Conservation (phyloP, 2,797 vertebrate genomes). For the Xyrichtys novacula region DNA sequence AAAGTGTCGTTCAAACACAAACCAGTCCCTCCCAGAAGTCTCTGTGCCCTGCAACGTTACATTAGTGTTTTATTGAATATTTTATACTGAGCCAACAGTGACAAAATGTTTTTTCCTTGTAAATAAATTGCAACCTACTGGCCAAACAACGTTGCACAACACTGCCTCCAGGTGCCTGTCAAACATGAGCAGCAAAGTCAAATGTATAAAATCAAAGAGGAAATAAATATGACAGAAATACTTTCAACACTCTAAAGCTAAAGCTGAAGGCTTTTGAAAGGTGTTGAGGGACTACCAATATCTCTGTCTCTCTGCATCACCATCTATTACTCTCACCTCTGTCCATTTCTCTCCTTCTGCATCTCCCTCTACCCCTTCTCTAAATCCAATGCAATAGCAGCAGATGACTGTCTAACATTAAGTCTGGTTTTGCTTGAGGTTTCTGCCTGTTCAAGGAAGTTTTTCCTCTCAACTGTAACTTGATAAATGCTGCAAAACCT, state of each 20-base stretch:
- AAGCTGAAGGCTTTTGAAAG: background rate
- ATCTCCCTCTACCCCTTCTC: too few species aligned
- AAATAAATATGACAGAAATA: background rate
- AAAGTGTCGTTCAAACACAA: background rate
- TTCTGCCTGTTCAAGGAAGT: too few species aligned
- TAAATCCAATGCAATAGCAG: too few species aligned
- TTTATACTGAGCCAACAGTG: slow-evolving; percentile 1
- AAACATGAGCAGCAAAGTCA: slow-evolving; percentile 1
- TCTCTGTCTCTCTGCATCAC: too few species aligned
- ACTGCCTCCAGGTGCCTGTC: slow-evolving; percentile 29
- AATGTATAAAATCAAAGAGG: background rate
- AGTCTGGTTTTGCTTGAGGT: too few species aligned
- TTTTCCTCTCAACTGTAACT: too few species aligned
- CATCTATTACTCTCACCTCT: background rate
- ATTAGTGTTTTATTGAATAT: background rate
- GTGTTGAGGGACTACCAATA: background rate
- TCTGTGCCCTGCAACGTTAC: background rate
- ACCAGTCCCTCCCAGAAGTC: background rate
- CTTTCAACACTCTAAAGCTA: background rate
- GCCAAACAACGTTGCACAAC: slow-evolving; percentile 1
- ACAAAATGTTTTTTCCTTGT: slow-evolving; percentile 15
- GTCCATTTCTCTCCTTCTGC: background rate
- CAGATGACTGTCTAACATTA: too few species aligned
- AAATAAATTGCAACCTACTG: slow-evolving; percentile 10
- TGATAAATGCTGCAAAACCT: too few species aligned